A percentile compares a stretch with the other conserved stretches of the same genome.
Evolutionary conservation across 1,140 invertebrate species (phyloP).

Genomic region (Galleria mellonella): DNA sequence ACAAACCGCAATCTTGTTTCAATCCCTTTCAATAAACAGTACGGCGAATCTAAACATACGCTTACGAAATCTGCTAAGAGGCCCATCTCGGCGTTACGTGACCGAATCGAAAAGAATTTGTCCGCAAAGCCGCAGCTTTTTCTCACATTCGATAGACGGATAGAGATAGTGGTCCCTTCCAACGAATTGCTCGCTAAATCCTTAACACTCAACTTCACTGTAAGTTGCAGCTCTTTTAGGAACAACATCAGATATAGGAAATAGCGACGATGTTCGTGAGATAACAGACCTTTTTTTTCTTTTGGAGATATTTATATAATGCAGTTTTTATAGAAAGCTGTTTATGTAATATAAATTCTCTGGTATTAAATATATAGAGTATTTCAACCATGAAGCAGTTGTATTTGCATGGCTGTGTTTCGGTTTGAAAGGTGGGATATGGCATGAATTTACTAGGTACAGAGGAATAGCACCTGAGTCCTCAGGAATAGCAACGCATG

Average conservation of each 20-base stretch:
- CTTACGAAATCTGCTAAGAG: slow-evolving; percentile 58
- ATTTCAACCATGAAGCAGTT: no score
- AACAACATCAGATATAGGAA: neutral
- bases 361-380: no score
- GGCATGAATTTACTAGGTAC: no score
- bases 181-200: slow-evolving; percentile 56
- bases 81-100: slow-evolving; percentile 57
- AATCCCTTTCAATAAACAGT: slow-evolving; percentile 56
- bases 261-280: neutral
- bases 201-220: slow-evolving; percentile 54
- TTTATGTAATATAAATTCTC: no score
- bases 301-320: neutral
- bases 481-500: no score
- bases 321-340: no score
- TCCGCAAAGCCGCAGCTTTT: slow-evolving; percentile 62
- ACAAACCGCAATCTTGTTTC: slow-evolving; percentile 9
- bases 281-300: neutral
- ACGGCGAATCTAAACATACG: slow-evolving; percentile 46
- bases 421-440: no score
- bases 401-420: no score
- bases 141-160: slow-evolving; percentile 62
- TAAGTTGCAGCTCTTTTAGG: slow-evolving; percentile 29
- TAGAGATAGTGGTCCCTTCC: slow-evolving; percentile 62
- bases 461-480: no score
- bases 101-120: slow-evolving; percentile 67